Base-by-base conservation (phyloP, 2,888 invertebrate species). In the Lithophane ornitopus region DNA sequence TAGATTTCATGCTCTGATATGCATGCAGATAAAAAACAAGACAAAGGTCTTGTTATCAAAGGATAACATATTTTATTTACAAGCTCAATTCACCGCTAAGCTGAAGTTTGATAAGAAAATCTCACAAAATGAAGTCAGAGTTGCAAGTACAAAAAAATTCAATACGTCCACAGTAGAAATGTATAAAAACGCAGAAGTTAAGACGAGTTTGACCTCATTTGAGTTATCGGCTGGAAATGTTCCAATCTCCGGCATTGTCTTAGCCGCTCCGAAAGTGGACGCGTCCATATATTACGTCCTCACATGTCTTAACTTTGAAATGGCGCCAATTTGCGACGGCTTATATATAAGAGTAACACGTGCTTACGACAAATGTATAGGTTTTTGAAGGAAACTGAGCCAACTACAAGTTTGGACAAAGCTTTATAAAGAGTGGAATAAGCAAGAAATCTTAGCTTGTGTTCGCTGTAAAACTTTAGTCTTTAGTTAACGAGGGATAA, bases 231-330 rank as follows among this genome's bases (percentile, higher is more conserved):
- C 92, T 95, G 94, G 95, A 94, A 93, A 90, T 87, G 89, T 89
- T 94, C 95, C 95, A 95, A 95, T 93, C 91, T 91, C 84, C 81
- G 85, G 90, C 90, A 92, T 94, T 94, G 94, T 94, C 92, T 94
- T 88, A 90, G 88, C 81, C 83, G 87, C 81, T 90, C 88, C 78
- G 82, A 87, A 88, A 91, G 90, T 91, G 91, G 92, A 91, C 90
- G 88, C 87, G 84, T 85, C 85, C 87, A 86, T 89, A 89, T 88
- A 90, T 89, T 87, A 90, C 75, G 72, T 80, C 81, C 76, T 85
- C 85, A 81, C 82, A 90, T 81, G 85, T 87, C 82, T 86, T 71
- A 84, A 88, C 76, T 87, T 89, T 90, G 89, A 91, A 90, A 87
- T 82, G 77, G 78, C 85, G 88, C 90, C 88, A 89, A 90, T 89